phyloP scores from a whole-genome alignment of 2,797 vertebrate species.

The Phrynocephalus forsythii region DNA sequence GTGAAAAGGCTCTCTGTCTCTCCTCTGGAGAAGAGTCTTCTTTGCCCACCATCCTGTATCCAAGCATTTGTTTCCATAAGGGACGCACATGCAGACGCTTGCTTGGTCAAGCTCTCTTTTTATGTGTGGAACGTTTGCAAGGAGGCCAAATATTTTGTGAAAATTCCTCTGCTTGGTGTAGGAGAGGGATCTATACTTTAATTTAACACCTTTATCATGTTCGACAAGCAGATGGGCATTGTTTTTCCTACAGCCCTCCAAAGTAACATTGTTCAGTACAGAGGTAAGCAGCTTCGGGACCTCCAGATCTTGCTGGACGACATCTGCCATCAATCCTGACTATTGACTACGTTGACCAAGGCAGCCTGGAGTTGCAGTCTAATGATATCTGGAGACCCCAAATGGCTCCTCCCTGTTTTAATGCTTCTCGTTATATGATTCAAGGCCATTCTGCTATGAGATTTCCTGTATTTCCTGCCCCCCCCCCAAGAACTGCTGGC shows the following conservation, averaged over 20 bases:
- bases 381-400: not conserved
- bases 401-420: not conserved
- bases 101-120: constrained; percentile 2
- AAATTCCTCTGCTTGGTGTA: not conserved
- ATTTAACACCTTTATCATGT: not conserved
- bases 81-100: not conserved
- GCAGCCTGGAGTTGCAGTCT: not conserved
- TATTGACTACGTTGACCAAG: too few species aligned
- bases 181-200: not conserved
- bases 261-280: not conserved
- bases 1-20: not conserved
- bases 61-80: not conserved
- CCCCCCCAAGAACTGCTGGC: not conserved
- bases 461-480: not conserved
- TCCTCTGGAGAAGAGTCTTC: not conserved
- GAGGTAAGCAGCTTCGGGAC: not conserved
- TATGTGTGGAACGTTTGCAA: not conserved
- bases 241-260: not conserved
- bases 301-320: not conserved
- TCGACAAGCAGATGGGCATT: not conserved
- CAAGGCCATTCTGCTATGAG: not conserved
- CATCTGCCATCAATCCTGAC: not conserved
- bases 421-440: too few species aligned
- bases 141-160: not conserved
- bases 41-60: not conserved